Evolutionary conservation across 2,888 invertebrate species (phyloP).

Genomic region (Lysandra coridon): DNA sequence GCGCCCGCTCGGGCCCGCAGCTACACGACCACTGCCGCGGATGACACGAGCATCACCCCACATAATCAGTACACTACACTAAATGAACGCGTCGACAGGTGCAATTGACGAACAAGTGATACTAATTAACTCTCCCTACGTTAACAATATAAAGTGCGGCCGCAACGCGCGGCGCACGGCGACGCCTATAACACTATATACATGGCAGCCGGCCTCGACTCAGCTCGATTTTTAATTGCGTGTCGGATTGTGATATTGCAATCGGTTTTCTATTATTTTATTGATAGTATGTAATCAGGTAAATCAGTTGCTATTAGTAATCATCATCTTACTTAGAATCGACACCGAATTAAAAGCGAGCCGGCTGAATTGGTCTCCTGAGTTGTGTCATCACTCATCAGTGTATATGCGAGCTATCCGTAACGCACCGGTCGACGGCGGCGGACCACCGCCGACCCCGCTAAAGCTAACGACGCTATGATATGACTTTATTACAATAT

Average conservation of each 20-base stretch:
- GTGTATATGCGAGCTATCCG: constrained; percentile 3
- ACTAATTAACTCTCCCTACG: constrained; percentile 73
- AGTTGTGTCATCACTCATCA: neutral
- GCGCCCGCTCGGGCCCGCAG: neutral
- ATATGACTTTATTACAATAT: constrained; percentile 65
- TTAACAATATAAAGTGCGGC: constrained; percentile 65
- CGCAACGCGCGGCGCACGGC: constrained; percentile 53
- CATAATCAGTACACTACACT: constrained; percentile 54
- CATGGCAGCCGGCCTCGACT: constrained; percentile 44
- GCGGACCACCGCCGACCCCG: constrained; percentile 51
- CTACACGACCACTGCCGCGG: constrained; percentile 18
- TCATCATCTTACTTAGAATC: neutral
- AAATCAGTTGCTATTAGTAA: neutral
- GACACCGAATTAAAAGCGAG: constrained; percentile 13
- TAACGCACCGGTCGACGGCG: constrained; percentile 42
- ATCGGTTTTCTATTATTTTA: neutral
- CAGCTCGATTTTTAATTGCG: constrained; percentile 38
- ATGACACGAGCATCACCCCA: constrained; percentile 26
- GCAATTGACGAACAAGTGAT: constrained; percentile 80
- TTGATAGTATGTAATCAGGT: neutral
- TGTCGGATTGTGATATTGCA: neutral
- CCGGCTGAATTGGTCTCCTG: constrained; percentile 11
- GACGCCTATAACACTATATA: constrained; percentile 65
- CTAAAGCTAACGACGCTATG: constrained; percentile 46
- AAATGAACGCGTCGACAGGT: constrained; percentile 74